Evolutionary conservation across 2,888 invertebrate genomes (phyloP), one percentile per base, ranked within the genome.

Genomic region (Bombylius major): DNA sequence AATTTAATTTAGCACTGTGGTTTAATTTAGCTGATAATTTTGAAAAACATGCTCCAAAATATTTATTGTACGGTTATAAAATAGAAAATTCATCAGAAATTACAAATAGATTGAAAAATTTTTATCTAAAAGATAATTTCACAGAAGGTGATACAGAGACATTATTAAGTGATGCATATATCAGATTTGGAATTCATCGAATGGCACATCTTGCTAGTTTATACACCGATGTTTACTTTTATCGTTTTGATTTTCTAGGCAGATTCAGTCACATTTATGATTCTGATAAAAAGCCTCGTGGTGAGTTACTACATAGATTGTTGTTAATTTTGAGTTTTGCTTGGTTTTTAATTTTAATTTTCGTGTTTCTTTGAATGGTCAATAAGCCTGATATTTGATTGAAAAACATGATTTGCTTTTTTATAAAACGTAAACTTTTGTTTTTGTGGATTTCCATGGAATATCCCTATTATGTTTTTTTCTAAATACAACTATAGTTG

Each of bases 201-300:
- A 71, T 80, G 36, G 79, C 78, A 0, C 75, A 80, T 58, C 62
- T 84, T 56, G 69, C 83, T 51, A 74, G 79, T 1, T 68, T 74
- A 3, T 70, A 77, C 54, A 78, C 76, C 1, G 70, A 72, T 1
- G 79, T 83, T 5, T 85, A 76, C 66, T 82, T 81, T 65, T 80
- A 80, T 64, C 71, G 78, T 59, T 81, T 82, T 62, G 76, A 77
- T 34, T 82, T 79, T 64, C 70, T 79, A 57, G 83, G 83, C 5
- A 70, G 78, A 58, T 75, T 75, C 60, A 80, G 81, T 61, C 65
- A 74, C 53, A 76, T 73, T 47, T 69, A 74, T 55, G 73, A 77
- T 53, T 70, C 72, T 0, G 68, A 68, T 9, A 76, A 77, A 0
- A 72, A 73, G 7, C 62, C 62, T 14, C 50, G 54, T 33, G 69